phyloP scores from a whole-genome alignment of 2,113 vertebrate genomes.

The Oreotragus oreotragus region DNA sequence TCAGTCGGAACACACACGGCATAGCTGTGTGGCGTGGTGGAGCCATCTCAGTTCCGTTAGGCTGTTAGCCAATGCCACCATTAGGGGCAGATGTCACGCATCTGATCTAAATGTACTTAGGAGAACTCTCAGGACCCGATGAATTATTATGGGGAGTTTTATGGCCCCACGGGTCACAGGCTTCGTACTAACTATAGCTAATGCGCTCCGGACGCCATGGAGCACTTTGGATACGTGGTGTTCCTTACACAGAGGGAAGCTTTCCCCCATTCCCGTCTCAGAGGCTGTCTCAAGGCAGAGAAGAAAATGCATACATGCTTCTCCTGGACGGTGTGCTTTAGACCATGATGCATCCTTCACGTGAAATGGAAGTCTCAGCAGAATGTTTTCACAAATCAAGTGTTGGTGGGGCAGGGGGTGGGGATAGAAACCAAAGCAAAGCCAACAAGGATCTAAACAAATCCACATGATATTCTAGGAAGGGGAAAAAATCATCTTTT shows the following conservation, averaged over 20 bases:
- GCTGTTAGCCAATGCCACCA: neutral
- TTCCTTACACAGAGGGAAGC: neutral
- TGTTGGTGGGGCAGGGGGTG: neutral
- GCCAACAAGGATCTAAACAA: neutral
- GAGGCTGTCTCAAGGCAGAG: neutral
- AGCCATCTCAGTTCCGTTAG: neutral
- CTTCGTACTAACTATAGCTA: neutral
- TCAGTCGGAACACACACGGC: neutral
- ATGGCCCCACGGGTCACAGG: neutral
- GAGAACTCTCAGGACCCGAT: slow-evolving; percentile 18
- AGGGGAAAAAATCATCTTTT: neutral
- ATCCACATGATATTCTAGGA: neutral
- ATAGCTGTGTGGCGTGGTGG: neutral
- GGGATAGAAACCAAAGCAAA: neutral
- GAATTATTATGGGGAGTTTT: slow-evolving; percentile 17
- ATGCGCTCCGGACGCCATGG: neutral
- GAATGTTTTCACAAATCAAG: neutral
- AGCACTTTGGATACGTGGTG: neutral
- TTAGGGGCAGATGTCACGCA: neutral
- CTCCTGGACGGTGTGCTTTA: neutral
- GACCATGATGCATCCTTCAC: neutral
- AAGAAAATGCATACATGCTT: neutral
- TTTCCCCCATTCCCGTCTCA: neutral
- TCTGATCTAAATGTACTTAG: slow-evolving; percentile 38
- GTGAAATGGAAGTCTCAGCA: neutral